Conservation (phyloP, 2,888 invertebrate species). For the Sinhomidia bicolor region DNA sequence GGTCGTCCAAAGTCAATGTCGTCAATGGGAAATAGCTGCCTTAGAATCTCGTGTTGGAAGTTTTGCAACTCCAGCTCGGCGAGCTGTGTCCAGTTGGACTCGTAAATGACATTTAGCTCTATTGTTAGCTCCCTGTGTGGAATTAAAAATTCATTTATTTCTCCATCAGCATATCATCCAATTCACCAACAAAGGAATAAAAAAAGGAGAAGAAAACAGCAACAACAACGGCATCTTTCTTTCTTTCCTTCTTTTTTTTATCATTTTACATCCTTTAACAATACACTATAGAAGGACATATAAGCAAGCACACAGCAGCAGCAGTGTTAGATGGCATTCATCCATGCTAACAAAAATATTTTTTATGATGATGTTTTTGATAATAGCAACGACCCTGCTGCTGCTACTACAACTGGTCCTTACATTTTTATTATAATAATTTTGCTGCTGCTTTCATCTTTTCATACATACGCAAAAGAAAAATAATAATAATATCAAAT, state of each 20-base stretch:
- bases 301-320: too few species aligned
- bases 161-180: constrained; percentile 3
- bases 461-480: too few species aligned
- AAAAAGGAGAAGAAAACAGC: too few species aligned
- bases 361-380: background rate
- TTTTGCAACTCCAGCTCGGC: constrained; percentile 93
- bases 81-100: constrained; percentile 94
- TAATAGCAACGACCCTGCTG: background rate
- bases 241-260: too few species aligned
- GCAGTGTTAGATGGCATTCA: background rate
- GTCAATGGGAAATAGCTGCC: constrained; percentile 81
- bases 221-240: too few species aligned
- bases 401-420: constrained; percentile 9
- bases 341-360: background rate
- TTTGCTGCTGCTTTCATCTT: too few species aligned
- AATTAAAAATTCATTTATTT: constrained; percentile 71
- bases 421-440: too few species aligned
- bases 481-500: too few species aligned
- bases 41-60: constrained; percentile 86
- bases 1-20: constrained; percentile 81
- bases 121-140: constrained; percentile 78
- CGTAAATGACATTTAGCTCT: constrained; percentile 93
- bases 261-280: too few species aligned
- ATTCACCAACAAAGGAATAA: too few species aligned
- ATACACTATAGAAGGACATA: too few species aligned